phyloP scores from a whole-genome alignment of 2,888 invertebrate species.

The Sacculina carcini region DNA sequence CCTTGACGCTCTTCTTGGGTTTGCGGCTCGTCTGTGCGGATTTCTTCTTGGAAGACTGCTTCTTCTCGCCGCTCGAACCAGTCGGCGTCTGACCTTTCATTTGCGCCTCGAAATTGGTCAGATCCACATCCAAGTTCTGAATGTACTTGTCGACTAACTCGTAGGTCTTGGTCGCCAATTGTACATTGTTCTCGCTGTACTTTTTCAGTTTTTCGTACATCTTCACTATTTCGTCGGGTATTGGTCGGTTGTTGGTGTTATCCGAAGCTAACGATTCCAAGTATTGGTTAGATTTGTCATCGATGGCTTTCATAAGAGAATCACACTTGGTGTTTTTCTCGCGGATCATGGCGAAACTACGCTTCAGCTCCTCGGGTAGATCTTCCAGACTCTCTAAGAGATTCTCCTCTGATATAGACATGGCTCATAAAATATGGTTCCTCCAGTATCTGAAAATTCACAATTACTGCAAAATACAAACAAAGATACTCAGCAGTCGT shows the following conservation, averaged over 20 bases:
- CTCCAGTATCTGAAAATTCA: too few relatives aligned
- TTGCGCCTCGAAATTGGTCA: constrained; percentile 86
- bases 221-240: constrained; percentile 18
- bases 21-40: background rate
- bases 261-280: constrained; percentile 16
- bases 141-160: constrained; percentile 94
- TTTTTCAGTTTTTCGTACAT: constrained; percentile 28
- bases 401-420: background rate
- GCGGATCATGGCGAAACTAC: constrained; percentile 23
- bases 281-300: constrained; percentile 20
- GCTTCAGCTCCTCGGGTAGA: constrained; percentile 22
- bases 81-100: constrained; percentile 69
- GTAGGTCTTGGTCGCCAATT: constrained; percentile 89
- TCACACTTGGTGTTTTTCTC: constrained; percentile 14
- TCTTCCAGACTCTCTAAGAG: constrained; percentile 19
- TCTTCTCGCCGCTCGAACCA: too few relatives aligned
- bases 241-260: constrained; percentile 18
- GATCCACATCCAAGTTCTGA: constrained; percentile 73
- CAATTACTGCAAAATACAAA: too few relatives aligned
- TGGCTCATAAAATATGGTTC: too few relatives aligned
- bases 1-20: background rate
- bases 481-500: too few relatives aligned
- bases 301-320: constrained; percentile 19
- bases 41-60: background rate
- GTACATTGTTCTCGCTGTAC: constrained; percentile 90